Base-by-base conservation (phyloP, 2,797 vertebrate species). In the Sebastes dallii region DNA sequence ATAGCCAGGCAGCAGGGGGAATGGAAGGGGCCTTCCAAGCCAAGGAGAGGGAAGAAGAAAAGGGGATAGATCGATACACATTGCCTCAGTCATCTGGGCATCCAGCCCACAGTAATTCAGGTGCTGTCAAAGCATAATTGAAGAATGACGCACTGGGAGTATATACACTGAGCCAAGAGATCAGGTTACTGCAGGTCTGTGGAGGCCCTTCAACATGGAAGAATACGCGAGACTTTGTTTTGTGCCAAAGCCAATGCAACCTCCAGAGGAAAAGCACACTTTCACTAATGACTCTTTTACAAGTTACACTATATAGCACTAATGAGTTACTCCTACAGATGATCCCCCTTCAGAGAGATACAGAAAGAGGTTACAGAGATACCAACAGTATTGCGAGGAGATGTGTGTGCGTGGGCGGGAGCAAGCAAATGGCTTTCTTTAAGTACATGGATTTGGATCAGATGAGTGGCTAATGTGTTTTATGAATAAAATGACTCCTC, bases 51-150 rank as follows among this genome's bases (percentile, higher is more conserved):
- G 81, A 94, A 91, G 89, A 94, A 90, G 89, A 91, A 93, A 91
- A 59, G 89, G 89, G 88, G 88, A 92, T 89, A 88, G 94, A 96
- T 96, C 95, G 91, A 96, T 96, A 96, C 93, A 92, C 94, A 94
- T 94, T 94, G 94, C 94, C 91, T 95, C 93, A 94, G 95, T 95
- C 95, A 95, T 95, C 96, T 96, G 94, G 95, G 95, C 95, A 94
- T 95, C 94, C 93, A 94, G 94, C 95, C 95, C 95, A 95, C 94
- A 96, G 96, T 96, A 95, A 96, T 96, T 96, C 96, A 95, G 96
- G 94, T 94, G 95, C 95, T 96, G 96, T 96, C 96, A 96, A 93
- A 90, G 91, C 91, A 90, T 96, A 96, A 96, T 95, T 96, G 95
- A 96, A 95, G 95, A 96, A 96, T 95, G 95, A 94, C 93, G 92